phyloP scores from a whole-genome alignment of 1,140 invertebrate genomes.

The Brachionus plicatilis region DNA sequence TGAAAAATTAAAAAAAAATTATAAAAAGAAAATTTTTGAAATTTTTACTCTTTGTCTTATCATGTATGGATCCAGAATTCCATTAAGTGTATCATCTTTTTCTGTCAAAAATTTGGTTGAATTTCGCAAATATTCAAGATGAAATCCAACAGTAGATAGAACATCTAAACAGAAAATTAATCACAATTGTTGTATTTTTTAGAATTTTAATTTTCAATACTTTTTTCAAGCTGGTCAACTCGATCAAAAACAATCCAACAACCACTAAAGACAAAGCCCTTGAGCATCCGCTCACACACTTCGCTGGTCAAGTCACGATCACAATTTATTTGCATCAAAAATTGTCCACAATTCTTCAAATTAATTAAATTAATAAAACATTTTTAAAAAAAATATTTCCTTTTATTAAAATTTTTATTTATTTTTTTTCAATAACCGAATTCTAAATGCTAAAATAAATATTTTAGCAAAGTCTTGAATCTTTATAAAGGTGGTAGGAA shows the following conservation, averaged over 20 bases:
- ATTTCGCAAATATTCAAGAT: conserved; percentile 9
- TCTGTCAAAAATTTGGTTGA: conserved; percentile 19
- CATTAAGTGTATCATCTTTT: background rate
- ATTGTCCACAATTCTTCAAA: conserved; percentile 25
- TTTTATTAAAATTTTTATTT: too few relatives aligned
- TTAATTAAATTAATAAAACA: background rate
- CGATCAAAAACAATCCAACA: conserved; percentile 2
- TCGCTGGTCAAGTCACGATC: background rate
- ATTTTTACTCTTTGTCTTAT: conserved; percentile 9
- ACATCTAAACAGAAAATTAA: conserved; percentile 4
- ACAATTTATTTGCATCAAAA: conserved; percentile 28
- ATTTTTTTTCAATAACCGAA: too few relatives aligned
- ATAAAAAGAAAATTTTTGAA: background rate
- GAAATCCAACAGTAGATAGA: conserved; percentile 5
- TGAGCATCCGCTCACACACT: background rate
- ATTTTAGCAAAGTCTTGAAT: too few relatives aligned
- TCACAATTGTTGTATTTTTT: background rate
- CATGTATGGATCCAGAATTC: background rate
- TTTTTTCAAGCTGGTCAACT: background rate
- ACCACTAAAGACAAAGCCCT: conserved; percentile 16
- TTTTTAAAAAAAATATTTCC: too few relatives aligned
- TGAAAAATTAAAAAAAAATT: background rate
- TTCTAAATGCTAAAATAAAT: too few relatives aligned
- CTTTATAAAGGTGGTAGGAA: too few relatives aligned
- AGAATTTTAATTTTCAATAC: background rate